Evolutionary conservation across 2,113 vertebrate genomes (phyloP), one percentile per base, ranked within the genome.

Genomic region (Prionailurus viverrinus): DNA sequence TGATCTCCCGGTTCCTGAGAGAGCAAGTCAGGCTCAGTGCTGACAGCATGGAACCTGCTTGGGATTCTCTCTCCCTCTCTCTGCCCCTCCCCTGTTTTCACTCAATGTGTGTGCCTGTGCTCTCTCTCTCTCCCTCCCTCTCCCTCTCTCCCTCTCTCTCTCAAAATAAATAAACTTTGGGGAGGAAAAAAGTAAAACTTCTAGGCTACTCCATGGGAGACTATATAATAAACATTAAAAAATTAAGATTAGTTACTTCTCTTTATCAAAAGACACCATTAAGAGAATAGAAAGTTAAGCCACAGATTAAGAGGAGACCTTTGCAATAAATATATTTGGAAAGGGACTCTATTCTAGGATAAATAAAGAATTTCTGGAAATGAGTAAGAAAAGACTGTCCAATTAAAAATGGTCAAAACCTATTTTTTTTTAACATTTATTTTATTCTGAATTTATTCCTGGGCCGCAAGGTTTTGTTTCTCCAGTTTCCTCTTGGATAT

Each of bases 311-410:
- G 18, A 65, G n/a, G 84, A 89, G 61, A 88, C 21, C 9, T 86
- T 92, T 92, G 76, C 23, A 69, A 89, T 69, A 88, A 76, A 89
- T 66, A 61, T 25, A 51, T 78, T 95, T 95, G 48, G 41, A 29
- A 91, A 95, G 81, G 15, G 69, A 83, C 27, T 73, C 4, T 15
- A 66, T 68, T 68, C 25, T 82, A 78, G 41, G 69, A 69, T 88
- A 90, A 79, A 33, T 36, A 63, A 85, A 69, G 13, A 76, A 71
- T 90, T 94, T 90, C 33, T 68, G 66, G 36, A 78, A 29, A 68
- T 88, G 21, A 29, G 16, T 79, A 86, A 95, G 71, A 51, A 48
- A 85, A 95, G 36, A 41, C 33, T 13, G 23, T 55, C 55, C 51
- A 63, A 48, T 53, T 89, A 69, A 82, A 61, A 78, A 76, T 87